A percentile compares a stretch with the other conserved stretches of the same genome.
Conservation (phyloP, 2,797 vertebrate genomes). For the Crax fasciolata region DNA sequence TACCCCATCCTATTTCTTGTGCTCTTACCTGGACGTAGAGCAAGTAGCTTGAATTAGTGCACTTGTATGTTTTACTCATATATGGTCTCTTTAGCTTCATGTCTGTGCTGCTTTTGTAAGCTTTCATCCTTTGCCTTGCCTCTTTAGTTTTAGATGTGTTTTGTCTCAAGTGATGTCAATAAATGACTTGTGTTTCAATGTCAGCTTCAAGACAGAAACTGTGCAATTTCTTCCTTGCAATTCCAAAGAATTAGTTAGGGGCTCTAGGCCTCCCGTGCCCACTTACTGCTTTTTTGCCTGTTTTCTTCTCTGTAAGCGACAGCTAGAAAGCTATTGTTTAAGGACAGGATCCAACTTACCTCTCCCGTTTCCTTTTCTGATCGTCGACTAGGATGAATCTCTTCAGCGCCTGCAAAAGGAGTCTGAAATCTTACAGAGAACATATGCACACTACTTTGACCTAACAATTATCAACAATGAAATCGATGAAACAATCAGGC, state of each 20-base stretch:
- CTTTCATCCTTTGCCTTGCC: constrained; percentile 17
- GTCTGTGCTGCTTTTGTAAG: constrained; percentile 38
- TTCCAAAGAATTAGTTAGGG: neutral
- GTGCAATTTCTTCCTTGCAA: neutral
- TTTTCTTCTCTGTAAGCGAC: neutral
- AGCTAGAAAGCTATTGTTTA: neutral
- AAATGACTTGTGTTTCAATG: neutral
- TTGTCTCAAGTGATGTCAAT: neutral
- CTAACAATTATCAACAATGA: constrained; percentile 99
- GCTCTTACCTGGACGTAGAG: neutral
- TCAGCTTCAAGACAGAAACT: neutral
- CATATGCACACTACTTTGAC: constrained; percentile 98
- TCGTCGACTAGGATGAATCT: constrained; percentile 90
- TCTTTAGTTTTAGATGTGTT: neutral
- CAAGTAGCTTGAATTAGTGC: neutral
- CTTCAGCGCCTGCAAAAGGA: constrained; percentile 99
- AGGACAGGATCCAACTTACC: constrained; percentile 29
- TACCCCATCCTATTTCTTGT: neutral
- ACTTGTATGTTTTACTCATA: neutral
- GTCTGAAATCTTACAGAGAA: constrained; percentile 98
- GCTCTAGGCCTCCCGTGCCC: neutral
- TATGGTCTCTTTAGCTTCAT: neutral
- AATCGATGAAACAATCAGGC: constrained; percentile 98
- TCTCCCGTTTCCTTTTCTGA: constrained; percentile 51
- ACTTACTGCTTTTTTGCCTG: neutral